Percentiles rank a stretch among this genome's conserved stretches.
Conservation (phyloP, 2,797 vertebrate genomes). For the Sebastes steindachneri region DNA sequence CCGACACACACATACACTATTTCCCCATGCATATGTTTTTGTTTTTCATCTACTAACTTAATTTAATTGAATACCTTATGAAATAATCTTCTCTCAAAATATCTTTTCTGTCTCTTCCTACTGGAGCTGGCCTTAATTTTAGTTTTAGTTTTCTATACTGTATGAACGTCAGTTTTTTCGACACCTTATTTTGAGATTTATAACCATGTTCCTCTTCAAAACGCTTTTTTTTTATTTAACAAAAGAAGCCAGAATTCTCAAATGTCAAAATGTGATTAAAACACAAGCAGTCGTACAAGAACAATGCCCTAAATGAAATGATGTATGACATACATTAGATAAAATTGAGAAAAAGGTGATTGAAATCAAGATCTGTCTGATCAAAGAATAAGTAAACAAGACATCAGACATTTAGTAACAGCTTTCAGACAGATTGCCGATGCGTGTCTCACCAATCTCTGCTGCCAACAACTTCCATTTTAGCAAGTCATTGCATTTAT, state of each 20-base stretch:
- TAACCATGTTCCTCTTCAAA: neutral
- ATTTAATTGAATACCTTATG: neutral
- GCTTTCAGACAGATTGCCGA: neutral
- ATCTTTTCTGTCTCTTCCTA: neutral
- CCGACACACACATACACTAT: neutral
- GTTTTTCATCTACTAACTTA: neutral
- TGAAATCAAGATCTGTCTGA: no score
- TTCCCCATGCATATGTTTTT: neutral
- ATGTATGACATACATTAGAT: no score
- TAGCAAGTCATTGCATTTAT: no score
- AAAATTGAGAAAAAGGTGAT: no score
- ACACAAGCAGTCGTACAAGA: no score
- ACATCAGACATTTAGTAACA: neutral
- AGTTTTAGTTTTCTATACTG: neutral
- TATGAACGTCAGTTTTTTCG: accelerated
- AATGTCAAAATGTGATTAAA: neutral
- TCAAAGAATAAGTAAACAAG: neutral
- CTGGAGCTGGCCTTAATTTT: neutral
- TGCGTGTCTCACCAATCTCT: no score
- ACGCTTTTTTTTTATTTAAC: neutral
- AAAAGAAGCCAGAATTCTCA: neutral
- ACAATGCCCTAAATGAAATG: no score
- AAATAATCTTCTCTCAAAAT: neutral
- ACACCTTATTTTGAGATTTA: neutral
- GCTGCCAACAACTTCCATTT: no score